A percentile compares a stretch with the other conserved stretches of the same genome.
Conservation (phyloP, 2,797 vertebrate species). For the Syngnathus rostellatus region DNA sequence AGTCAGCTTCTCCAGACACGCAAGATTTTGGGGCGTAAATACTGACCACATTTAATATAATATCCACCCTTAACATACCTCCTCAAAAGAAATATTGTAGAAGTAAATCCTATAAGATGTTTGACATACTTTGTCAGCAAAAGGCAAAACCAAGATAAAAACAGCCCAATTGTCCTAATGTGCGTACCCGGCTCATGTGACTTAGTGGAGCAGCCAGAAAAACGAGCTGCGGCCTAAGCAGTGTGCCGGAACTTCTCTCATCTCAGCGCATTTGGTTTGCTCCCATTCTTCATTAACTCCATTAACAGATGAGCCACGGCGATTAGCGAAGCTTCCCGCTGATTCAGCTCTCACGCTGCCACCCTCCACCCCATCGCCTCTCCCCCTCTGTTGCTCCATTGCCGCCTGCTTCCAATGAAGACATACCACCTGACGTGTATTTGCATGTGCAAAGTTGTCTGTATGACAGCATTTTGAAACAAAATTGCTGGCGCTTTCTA, state of each 20-base stretch:
- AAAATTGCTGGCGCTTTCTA: slow-evolving; percentile 9
- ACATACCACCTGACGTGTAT: background rate
- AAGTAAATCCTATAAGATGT: no score
- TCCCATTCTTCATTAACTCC: slow-evolving; percentile 83
- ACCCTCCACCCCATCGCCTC: slow-evolving; percentile 22
- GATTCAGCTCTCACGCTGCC: slow-evolving; percentile 69
- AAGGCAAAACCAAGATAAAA: no score
- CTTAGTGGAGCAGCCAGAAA: slow-evolving; percentile 3
- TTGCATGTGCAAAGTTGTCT: background rate
- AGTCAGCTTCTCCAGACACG: no score
- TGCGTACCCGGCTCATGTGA: slow-evolving; percentile 4
- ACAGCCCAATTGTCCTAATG: no score
- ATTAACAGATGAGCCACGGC: slow-evolving; percentile 80
- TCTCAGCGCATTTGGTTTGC: slow-evolving; percentile 79
- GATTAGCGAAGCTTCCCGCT: slow-evolving; percentile 77
- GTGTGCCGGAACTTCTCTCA: slow-evolving; percentile 77
- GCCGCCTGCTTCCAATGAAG: slow-evolving; percentile 39
- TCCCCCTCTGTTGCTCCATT: slow-evolving; percentile 42
- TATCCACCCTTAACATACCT: no score
- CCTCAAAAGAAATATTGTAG: no score
- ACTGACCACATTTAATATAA: no score
- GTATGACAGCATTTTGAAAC: slow-evolving; percentile 6
- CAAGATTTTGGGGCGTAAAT: no score
- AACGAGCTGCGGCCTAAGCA: slow-evolving; percentile 64
- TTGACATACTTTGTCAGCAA: no score